phyloP scores from a whole-genome alignment of 2,113 vertebrate genomes.

The Anser brachyrhynchus region DNA sequence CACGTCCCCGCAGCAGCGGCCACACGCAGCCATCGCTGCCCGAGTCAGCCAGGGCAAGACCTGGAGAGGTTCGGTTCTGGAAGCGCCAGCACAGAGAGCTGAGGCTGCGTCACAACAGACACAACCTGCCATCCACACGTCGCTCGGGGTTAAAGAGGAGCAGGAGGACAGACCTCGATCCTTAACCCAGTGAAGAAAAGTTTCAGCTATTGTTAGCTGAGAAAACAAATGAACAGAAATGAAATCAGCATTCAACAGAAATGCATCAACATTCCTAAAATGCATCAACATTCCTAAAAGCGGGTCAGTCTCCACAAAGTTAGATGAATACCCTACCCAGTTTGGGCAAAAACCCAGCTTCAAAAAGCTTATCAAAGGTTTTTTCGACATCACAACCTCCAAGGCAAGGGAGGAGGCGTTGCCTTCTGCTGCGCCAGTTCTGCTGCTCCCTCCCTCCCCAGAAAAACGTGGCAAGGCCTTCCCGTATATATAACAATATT shows the following conservation, averaged over 20 bases:
- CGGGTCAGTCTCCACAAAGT: no score
- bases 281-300: background rate
- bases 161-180: background rate
- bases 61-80: background rate
- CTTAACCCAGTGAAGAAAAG: background rate
- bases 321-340: background rate
- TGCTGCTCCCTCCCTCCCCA: background rate
- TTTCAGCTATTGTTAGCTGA: background rate
- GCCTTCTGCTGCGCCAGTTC: background rate
- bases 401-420: background rate
- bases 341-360: background rate
- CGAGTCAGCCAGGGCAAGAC: no score
- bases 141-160: background rate
- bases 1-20: no score
- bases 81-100: background rate
- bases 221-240: background rate
- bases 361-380: background rate
- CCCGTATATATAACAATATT: fast-evolving
- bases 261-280: background rate
- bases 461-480: background rate
- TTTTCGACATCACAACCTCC: background rate
- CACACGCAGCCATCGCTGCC: background rate
- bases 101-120: background rate
- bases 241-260: no score
- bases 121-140: background rate